Evolutionary conservation across 2,113 vertebrate genomes (phyloP), one percentile per base, ranked within the genome.

Genomic region (Irena cyanogastra): DNA sequence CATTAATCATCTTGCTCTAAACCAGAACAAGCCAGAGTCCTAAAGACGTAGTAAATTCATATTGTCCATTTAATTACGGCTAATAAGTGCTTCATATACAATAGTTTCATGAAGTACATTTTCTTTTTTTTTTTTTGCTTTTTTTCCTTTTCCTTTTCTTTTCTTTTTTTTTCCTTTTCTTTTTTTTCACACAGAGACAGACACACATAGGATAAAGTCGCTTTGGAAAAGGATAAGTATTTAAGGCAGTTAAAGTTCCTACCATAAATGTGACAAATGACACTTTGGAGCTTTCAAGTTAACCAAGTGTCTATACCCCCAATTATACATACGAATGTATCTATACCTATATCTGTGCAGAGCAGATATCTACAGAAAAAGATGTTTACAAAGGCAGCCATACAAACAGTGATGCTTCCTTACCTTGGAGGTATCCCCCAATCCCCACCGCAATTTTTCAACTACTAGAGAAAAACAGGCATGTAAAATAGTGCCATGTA

Each of bases 1-100:
- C 99, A 99, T 99, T 99, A 99, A 99, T 99, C 99, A 99, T 98
- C 97, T 98, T 98, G 98, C 97, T 98, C 98, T 98, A 98, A 98
- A 98, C 98, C 98, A 99, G 98, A 99, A 98, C 97, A 98, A 98
- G 98, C 98, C 98, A 97, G 98, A 99, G 97, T 98, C 98, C 98
- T 98, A 98, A 98, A 98, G 97, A 98, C 79, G 97, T 98, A 98
- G 98, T 98, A 98, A 98, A 99, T 98, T 99, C 98, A 99, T 98
- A 98, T 98, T 99, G 98, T 98, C 98, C 98, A 98, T 99, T 99
- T 99, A 99, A 99, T 99, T 99, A 99, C 89, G 94, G 98, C 97
- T 98, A 99, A 98, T 99, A 99, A 99, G 98, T 98, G 97, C 98
- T 98, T 98, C 98, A 98, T 98, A 98, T 98, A 98, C 98, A 98